These are phyloP conservation scores for Coreius guichenoti DNA, from an alignment of 2,797 vertebrate species.

Conservation along the genomic window DNA sequence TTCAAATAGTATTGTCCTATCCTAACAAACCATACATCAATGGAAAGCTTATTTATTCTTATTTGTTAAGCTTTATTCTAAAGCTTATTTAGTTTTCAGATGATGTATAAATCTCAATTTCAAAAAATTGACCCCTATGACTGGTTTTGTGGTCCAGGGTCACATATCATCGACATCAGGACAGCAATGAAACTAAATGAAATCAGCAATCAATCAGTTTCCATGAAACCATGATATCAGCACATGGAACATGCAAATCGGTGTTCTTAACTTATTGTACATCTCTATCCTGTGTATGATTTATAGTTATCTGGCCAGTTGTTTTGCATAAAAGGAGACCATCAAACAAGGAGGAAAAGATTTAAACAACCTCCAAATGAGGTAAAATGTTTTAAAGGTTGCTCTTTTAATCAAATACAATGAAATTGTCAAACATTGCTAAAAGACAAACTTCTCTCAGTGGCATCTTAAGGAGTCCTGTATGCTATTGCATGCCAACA, in stretches of 20 bases:
- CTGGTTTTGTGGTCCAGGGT: no score
- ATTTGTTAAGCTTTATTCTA: no score
- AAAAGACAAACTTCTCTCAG: not conserved
- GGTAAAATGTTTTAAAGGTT: not conserved
- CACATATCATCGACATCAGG: not conserved
- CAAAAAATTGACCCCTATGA: no score
- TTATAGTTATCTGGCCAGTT: constrained; percentile 27
- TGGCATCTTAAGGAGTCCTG: not conserved
- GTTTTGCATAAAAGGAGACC: constrained; percentile 42
- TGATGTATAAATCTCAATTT: no score
- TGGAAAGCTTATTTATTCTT: no score
- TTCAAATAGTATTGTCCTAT: no score
- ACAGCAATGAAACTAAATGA: constrained; percentile 4
- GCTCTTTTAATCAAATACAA: not conserved
- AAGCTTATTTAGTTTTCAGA: no score
- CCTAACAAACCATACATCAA: no score
- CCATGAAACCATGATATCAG: constrained; percentile 29
- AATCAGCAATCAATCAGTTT: constrained; percentile 16
- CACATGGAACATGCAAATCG: constrained; percentile 51
- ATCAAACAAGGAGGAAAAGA: not conserved
- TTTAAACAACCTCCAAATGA: not conserved
- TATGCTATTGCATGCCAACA: constrained; percentile 76
- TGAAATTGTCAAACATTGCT: not conserved
- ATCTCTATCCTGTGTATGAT: constrained; percentile 16
- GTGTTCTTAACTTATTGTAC: constrained; percentile 21